Evolutionary conservation across 2,888 invertebrate genomes (phyloP), one percentile per base, ranked within the genome.

Genomic region (Lamellibrachia satsuma): DNA sequence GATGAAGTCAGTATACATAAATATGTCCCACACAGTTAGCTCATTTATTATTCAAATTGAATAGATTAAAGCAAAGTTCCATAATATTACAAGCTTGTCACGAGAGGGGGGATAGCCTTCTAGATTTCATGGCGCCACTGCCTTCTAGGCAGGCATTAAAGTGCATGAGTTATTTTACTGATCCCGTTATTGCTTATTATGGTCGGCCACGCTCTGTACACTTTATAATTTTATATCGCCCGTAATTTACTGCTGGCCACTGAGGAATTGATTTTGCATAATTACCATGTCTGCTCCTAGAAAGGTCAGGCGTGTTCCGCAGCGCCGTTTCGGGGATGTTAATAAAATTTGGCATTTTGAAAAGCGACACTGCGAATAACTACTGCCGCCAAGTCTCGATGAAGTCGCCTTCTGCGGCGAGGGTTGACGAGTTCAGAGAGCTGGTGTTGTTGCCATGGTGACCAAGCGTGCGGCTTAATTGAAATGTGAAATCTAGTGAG

Each of bases 151-250:
- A 75, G 75, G 22, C 75, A 75, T 75, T 75, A 75, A 75, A 75
- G 75, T 75, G 75, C 75, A 75, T 75, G 75, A 75, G 75, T 75
- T 75, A 75, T 75, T 75, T 75, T 75, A 75, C 75, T 3, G 75
- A 22, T 22, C 15, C 75, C n/a, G 75, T 75, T 75, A 75, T 75
- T 75, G 75, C 75, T 75, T 75, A 75, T 75, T 75, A 75, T 75
- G 22, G 75, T 75, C 22, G 75, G 75, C 75, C 75, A 75, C 75
- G 22, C 75, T 75, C 75, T 15, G 15, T 75, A 75, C 75, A 75
- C 75, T 75, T 75, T 75, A 75, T 75, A 75, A 75, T 75, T 75
- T 75, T 75, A 75, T 75, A 75, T 75, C 75, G 75, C 75, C 75
- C 75, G 75, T 75, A 75, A 75, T 75, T 75, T 75, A 75, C 75